Conservation (phyloP, 2,797 vertebrate species). For the Poecile montanus region DNA sequence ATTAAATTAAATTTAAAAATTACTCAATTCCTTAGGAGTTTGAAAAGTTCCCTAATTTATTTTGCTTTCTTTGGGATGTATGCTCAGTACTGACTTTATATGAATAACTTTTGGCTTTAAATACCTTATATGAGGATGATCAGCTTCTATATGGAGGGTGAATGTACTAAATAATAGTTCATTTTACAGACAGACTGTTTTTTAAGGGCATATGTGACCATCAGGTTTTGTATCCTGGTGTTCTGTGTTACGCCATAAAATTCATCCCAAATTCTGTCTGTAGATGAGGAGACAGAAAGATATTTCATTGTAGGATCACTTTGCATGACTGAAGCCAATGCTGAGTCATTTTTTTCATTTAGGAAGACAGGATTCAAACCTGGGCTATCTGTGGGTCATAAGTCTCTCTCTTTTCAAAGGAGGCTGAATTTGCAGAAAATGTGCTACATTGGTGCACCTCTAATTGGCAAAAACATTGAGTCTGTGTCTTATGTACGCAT, state of each 20-base stretch:
- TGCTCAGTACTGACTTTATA: neutral
- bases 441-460: neutral
- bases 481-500: neutral
- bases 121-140: neutral
- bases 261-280: neutral
- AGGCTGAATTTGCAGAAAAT: neutral
- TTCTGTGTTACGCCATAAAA: neutral
- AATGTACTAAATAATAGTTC: neutral
- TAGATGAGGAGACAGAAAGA: neutral
- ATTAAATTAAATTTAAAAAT: neutral
- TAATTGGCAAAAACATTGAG: constrained; percentile 9
- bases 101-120: neutral
- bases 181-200: neutral
- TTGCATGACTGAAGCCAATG: neutral
- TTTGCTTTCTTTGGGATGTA: neutral
- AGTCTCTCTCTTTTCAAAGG: neutral
- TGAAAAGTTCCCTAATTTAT: neutral
- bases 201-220: neutral
- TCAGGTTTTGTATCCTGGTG: neutral
- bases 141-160: neutral
- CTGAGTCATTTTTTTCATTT: neutral
- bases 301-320: neutral
- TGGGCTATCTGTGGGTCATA: neutral
- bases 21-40: neutral
- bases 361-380: neutral